Base-by-base conservation (phyloP, 2,888 invertebrate genomes). In the Steinernema scapterisci region DNA sequence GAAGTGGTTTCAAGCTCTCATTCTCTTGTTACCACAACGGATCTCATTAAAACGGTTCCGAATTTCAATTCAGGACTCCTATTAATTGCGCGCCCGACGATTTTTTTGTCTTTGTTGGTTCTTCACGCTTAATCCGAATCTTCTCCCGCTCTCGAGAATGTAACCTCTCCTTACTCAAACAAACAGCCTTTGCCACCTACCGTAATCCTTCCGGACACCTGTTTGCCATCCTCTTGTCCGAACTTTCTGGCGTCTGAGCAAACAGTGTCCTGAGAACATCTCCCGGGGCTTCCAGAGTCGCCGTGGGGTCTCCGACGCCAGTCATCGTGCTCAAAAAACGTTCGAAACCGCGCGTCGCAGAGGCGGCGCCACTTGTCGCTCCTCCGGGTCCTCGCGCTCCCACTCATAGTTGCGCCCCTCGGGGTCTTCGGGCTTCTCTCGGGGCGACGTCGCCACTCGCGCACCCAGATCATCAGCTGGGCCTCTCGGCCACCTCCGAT, bases 381-480 rank as follows among this genome's bases (percentile, higher is more conserved):
- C 16, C 63, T 13, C 25, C 63, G 63, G 31, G 16, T 25, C 25
- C 31, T n/a, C 63, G 38, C 52, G 52, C 21, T 38, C 48, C 13
- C 48, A 44, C 45, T 44, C 48, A 7, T 13, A 48, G 48, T 48
- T 13, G 48, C 48, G 2, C 48, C 48, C 48, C 48, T 48, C 48
- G 48, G 48, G 48, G 48, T 48, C 48, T 19, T 48, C 48, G 48
- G 48, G 48, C 7, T 48, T 19, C 19, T 48, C 48, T 48, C 48
- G 48, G 48, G 48, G 48, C 48, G 48, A 48, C 19, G n/a, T 16
- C 7, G 23, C 54, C 25, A 11, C 54, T 23, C 54, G 21, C 54
- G 54, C 54, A 21, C 54, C 27, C 31, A 16, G 31, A 31, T 63
- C 27, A 63, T 63, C 63, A 63, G 63, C 63, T 63, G 63, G 63